A percentile compares a stretch with the other conserved stretches of the same genome.
Conservation (phyloP, 53 echinoderm and acorn worm genomes). For the Echinometra lucunter region DNA sequence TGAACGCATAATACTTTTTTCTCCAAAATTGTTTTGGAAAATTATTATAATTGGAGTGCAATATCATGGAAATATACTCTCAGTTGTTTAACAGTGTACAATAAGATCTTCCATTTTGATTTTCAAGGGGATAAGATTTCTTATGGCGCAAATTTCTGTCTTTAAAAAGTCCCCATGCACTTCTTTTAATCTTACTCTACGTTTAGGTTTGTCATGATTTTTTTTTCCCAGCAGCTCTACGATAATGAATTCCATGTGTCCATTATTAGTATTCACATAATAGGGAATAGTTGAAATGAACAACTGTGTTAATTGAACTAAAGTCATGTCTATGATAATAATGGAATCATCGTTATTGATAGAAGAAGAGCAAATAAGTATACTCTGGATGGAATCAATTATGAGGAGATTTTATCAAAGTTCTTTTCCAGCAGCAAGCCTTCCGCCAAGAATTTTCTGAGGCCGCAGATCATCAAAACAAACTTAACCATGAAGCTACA, state of each 20-base stretch:
- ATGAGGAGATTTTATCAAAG: background rate
- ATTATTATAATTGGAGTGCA: background rate
- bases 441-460: conserved; percentile 11
- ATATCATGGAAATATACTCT: background rate
- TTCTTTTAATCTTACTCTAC: background rate
- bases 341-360: background rate
- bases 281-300: background rate
- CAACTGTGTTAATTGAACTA: background rate
- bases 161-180: background rate
- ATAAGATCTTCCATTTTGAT: no score
- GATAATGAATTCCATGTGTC: background rate
- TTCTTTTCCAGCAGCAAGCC: background rate
- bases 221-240: background rate
- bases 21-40: no score
- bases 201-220: no score
- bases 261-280: no score
- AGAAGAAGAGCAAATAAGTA: background rate
- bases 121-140: no score
- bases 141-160: no score
- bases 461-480: background rate
- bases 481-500: background rate
- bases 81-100: background rate
- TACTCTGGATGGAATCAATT: background rate
- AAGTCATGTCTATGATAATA: background rate
- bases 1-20: background rate